Evolutionary conservation across 2,888 invertebrate genomes (phyloP).

Genomic region (Biston stratarius): DNA sequence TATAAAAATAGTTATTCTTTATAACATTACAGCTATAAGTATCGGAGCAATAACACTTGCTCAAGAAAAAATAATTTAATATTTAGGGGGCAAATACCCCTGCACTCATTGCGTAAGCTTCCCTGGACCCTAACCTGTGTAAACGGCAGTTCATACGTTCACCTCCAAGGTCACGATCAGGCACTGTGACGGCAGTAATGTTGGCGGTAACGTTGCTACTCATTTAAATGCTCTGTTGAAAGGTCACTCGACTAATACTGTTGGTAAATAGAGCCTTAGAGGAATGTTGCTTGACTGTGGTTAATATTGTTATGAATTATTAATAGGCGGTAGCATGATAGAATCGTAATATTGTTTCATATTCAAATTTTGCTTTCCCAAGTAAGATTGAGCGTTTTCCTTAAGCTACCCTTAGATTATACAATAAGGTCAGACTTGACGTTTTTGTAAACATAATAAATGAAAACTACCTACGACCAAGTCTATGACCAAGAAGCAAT

Average conservation of each 20-base stretch:
- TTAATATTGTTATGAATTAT: slow-evolving; percentile 5
- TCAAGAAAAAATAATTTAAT: background rate
- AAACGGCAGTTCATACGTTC: slow-evolving; percentile 57
- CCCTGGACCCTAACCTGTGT: slow-evolving; percentile 23
- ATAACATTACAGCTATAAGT: too few species aligned
- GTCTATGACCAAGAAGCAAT: background rate
- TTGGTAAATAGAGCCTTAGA: slow-evolving; percentile 38
- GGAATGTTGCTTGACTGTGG: slow-evolving; percentile 18
- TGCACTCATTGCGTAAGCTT: background rate
- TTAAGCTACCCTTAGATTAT: background rate
- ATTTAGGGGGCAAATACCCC: slow-evolving; percentile 11
- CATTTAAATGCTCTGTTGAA: slow-evolving; percentile 56
- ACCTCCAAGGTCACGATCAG: slow-evolving; percentile 75
- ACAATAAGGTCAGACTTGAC: background rate
- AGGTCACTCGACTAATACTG: slow-evolving; percentile 36
- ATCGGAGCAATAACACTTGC: too few species aligned
- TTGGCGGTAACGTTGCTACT: slow-evolving; percentile 46
- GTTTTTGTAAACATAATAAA: background rate
- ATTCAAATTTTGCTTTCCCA: background rate
- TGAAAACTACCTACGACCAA: background rate
- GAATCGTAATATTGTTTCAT: background rate
- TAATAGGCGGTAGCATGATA: background rate
- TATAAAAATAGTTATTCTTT: too few species aligned
- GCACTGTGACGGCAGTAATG: slow-evolving; percentile 52
- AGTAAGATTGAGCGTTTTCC: background rate